Conservation (phyloP, 2,113 vertebrate genomes). For the Thunnus maccoyii region DNA sequence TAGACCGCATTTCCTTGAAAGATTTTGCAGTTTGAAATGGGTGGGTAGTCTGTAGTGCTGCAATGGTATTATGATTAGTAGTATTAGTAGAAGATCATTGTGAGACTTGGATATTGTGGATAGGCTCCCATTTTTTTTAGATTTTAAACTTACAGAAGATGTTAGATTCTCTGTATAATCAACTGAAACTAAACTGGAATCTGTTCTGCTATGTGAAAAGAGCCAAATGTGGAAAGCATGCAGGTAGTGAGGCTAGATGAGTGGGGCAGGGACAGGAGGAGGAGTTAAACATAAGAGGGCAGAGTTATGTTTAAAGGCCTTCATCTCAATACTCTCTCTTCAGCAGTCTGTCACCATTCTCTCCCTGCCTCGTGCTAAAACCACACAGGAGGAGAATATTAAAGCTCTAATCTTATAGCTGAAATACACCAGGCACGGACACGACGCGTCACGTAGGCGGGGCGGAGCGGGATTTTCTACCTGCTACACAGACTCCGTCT, state of each 20-base stretch:
- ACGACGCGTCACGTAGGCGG: no score
- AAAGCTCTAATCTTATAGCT: constrained; percentile 29
- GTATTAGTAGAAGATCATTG: constrained; percentile 49
- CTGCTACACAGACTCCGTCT: no score
- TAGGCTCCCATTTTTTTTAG: constrained; percentile 32
- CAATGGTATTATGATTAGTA: constrained; percentile 56
- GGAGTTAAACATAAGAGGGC: constrained; percentile 71
- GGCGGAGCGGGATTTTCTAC: no score
- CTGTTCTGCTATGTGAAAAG: constrained; percentile 34
- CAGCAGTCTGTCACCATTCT: constrained; percentile 46
- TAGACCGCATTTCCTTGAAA: constrained; percentile 50
- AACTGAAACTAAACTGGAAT: constrained; percentile 32
- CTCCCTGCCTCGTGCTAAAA: constrained; percentile 59
- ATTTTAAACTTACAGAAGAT: constrained; percentile 10
- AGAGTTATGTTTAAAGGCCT: constrained; percentile 72
- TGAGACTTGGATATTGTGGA: constrained; percentile 28
- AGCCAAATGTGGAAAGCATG: constrained; percentile 67
- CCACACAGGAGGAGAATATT: constrained; percentile 47
- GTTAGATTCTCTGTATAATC: not conserved
- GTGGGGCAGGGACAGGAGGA: constrained; percentile 51
- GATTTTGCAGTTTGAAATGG: constrained; percentile 38
- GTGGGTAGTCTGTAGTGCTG: constrained; percentile 7
- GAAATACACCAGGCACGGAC: no score
- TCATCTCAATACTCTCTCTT: constrained; percentile 69
- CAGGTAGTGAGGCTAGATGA: constrained; percentile 69